Conservation (phyloP, 2,113 vertebrate species). For the Aphelocoma coerulescens region DNA sequence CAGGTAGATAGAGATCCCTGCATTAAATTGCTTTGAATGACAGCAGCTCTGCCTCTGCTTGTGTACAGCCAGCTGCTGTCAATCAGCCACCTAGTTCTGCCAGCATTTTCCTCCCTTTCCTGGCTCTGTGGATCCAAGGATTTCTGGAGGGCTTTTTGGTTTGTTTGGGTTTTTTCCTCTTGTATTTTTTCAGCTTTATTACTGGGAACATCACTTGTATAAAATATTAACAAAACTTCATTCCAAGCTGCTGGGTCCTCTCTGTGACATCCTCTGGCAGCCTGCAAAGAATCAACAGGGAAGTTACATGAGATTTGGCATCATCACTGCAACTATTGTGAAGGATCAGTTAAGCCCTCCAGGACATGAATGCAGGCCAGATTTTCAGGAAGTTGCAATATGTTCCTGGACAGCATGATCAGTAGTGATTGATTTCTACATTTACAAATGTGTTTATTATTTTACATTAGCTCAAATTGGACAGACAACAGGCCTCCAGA, state of each 20-base stretch:
- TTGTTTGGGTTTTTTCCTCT: not conserved
- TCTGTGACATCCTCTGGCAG: not conserved
- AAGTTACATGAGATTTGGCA: not conserved
- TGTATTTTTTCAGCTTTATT: not conserved
- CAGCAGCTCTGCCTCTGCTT: not conserved
- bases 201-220: not conserved
- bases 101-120: not conserved
- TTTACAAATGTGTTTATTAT: not conserved
- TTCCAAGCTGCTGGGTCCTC: not conserved
- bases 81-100: not conserved
- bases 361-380: not conserved
- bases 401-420: not conserved
- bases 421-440: not conserved
- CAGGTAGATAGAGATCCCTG: not conserved
- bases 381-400: conserved; percentile 8
- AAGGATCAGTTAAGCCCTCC: conserved; percentile 7
- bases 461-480: not conserved
- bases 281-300: not conserved
- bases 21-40: not conserved
- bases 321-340: not conserved
- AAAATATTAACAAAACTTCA: not conserved
- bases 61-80: accelerated
- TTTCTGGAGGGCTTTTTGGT: not conserved
- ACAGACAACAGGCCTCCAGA: not conserved
- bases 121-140: not conserved